Evolutionary conservation across 2,113 vertebrate genomes (phyloP).

Genomic region (Dolichotis patagonum): DNA sequence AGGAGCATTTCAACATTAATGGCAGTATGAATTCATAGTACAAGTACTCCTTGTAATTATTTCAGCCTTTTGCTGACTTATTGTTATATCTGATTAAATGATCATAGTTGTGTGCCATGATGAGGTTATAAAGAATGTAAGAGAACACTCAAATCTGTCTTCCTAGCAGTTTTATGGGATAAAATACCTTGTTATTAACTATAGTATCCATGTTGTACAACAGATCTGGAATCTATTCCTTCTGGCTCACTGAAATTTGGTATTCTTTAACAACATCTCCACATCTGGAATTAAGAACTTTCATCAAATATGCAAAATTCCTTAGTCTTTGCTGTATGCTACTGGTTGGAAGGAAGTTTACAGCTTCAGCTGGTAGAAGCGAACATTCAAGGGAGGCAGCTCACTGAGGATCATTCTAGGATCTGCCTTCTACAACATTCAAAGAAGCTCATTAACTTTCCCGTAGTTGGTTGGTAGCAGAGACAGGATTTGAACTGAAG

Average conservation of each 20-base stretch:
- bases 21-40: not conserved
- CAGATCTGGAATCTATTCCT: not conserved
- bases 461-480: not conserved
- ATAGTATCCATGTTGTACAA: not conserved
- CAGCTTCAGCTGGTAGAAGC: not conserved
- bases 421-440: not conserved
- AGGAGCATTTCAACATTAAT: constrained; percentile 1
- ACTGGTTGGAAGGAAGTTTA: not conserved
- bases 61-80: not conserved
- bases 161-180: not conserved
- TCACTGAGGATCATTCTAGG: not conserved
- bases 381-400: not conserved
- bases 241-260: not conserved
- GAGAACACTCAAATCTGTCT: not conserved
- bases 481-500: not conserved
- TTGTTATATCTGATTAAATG: not conserved
- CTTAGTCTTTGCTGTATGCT: not conserved
- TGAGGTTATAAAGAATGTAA: not conserved
- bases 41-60: not conserved
- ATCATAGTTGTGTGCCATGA: not conserved
- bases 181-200: not conserved
- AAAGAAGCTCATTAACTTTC: not conserved
- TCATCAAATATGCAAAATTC: not conserved
- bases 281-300: not conserved
- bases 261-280: not conserved